Base-by-base conservation (phyloP, 2,113 vertebrate genomes). In the Archilochus colubris region DNA sequence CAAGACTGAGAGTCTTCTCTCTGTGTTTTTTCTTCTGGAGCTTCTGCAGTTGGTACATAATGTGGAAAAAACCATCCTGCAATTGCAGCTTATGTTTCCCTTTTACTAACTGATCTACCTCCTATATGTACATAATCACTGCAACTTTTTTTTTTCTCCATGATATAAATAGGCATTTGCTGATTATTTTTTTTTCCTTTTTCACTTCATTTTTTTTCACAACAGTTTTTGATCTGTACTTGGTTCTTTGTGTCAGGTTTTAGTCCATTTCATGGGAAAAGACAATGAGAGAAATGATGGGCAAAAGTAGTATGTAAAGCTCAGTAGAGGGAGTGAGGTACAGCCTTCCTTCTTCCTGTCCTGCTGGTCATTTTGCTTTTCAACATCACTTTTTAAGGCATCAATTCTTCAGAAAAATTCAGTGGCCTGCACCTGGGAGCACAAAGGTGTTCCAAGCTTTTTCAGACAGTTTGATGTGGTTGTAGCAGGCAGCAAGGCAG, bases 91-190 rank as follows among this genome's bases (percentile, higher is more conserved):
- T 54, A 40, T 40, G 3, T 95, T 88, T 73, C 11, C 27, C 22
- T 88, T 67, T 77, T 67, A 27, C 48, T 77, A 63, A 61, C 23
- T 91, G 84, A 62, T 78, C 62, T 84, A 63, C 30, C 79, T 93
- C 27, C 14, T 54, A 2, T 58, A 38, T 36, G 16, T 75, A 70
- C 44, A 68, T 74, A 84, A 69, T 75, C 33, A 46, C 50, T 61
- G 18, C 24, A 84, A 70, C 57, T 73, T 62, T 79, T 92, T 91
- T 88, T 38, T 40, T 44, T 88, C 10, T 84, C 68, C 75, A 27
- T 66, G 77, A 69, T n/a, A 82, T 40, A 91, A 91, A 72, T 70
- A 76, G 66, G 30, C 27, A 82, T 94, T 59, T 93, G 69, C 58
- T 68, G 19, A 22, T 25, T 75, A 80, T 67, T 30, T 38, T 25